These are phyloP conservation scores for Petrocephalus sullivani DNA, from an alignment of 2,797 vertebrate genomes.

Conservation along the genomic window DNA sequence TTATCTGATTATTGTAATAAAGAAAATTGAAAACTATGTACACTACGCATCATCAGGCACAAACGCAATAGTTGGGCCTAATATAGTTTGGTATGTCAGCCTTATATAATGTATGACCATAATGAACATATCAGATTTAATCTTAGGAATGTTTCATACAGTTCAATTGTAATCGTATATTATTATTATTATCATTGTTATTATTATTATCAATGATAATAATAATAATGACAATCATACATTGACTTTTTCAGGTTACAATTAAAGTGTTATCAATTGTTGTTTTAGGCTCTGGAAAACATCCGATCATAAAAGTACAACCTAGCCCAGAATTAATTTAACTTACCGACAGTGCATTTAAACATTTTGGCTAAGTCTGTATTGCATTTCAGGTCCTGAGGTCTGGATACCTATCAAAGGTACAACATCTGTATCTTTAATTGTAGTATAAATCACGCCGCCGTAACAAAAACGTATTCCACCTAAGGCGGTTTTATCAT, in stretches of 20 bases:
- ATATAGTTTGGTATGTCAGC: constrained; percentile 2
- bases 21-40: not conserved
- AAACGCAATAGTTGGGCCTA: not conserved
- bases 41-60: not conserved
- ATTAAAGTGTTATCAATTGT: not conserved
- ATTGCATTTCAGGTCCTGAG: not conserved
- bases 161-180: not conserved
- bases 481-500: not conserved
- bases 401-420: not conserved
- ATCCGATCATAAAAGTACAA: not conserved
- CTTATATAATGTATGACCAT: not conserved
- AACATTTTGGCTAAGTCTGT: not conserved
- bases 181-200: too few relatives aligned
- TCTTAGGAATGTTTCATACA: not conserved
- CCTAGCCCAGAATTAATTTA: not conserved
- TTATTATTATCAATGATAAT: not conserved
- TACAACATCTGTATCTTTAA: not conserved
- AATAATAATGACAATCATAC: not conserved
- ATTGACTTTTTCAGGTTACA: not conserved
- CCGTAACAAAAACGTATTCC: not conserved
- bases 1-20: not conserved
- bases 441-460: not conserved
- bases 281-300: not conserved
- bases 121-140: not conserved
- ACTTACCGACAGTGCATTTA: not conserved